Conservation (phyloP, 2,797 vertebrate species). For the Eulemur rubriventer region DNA sequence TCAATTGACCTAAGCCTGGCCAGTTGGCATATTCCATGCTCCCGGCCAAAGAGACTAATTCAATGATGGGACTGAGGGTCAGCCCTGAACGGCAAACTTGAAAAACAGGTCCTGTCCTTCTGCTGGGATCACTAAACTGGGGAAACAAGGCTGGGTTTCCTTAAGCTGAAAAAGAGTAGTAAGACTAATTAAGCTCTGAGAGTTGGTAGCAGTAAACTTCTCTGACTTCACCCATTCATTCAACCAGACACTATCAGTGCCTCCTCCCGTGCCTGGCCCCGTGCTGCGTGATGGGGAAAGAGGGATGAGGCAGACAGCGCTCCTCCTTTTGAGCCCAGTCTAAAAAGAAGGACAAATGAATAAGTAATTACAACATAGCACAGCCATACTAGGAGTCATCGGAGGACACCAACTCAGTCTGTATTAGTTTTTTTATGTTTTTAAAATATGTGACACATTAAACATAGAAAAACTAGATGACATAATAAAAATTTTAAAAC, state of each 20-base stretch:
- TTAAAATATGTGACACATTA: background rate
- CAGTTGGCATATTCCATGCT: background rate
- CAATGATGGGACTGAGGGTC: background rate
- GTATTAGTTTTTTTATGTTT: background rate
- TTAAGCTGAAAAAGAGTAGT: background rate
- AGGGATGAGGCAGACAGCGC: background rate
- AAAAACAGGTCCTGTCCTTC: background rate
- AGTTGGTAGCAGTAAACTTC: background rate
- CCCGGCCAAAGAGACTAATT: background rate
- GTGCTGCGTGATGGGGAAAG: background rate
- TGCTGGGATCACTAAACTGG: background rate
- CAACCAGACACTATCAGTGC: background rate
- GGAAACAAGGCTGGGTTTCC: background rate
- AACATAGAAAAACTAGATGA: conserved; percentile 20
- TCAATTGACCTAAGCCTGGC: background rate
- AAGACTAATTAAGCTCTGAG: background rate
- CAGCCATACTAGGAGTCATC: background rate
- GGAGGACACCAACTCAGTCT: background rate
- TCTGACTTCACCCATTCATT: background rate
- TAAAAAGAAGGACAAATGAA: background rate
- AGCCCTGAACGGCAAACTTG: background rate
- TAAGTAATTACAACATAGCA: background rate
- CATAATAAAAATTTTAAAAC: background rate
- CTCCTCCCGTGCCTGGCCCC: background rate
- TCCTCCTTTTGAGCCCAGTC: background rate